Evolutionary conservation across 2,888 invertebrate genomes (phyloP), one percentile per base, ranked within the genome.

Genomic region (Adelognathus sp.): DNA sequence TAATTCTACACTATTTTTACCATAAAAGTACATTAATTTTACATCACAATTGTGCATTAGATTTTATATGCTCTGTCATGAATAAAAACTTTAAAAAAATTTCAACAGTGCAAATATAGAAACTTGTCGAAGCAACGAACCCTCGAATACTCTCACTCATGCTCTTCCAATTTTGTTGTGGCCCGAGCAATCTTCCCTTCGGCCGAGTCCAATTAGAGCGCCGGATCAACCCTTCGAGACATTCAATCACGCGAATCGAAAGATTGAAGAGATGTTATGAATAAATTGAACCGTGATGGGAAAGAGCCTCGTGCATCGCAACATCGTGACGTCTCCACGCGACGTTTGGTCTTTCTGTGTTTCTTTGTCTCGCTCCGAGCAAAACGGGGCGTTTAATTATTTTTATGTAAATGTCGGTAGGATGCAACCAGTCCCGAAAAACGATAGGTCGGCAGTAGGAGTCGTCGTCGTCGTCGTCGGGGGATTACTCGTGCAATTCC

Each of bases 391-490:
- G 84, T 85, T 87, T 87, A 88, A 88, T 87, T 88, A 88, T 87
- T 88, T 88, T 88, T 88, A 88, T 87, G 88, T 85, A 86, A 86
- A 87, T 87, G 82, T 69, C 75, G 39, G 16, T 67, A 24, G 44
- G 21, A 24, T 6, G 70, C 70, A 60, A 60, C n/a, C 46, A 60
- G 36, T 33, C 46, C 46, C 33, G 24, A 60, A 46, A 50, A 33
- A 60, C 24, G 33, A 46, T 56, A 31, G 11, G 33, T 52, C 56
- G 67, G 54, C 54, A 41, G 54, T 64, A 50, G 72, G 11, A 21
- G 14, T 31, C 16, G 7, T 31, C 33, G 18, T 64, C 29, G 9
- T 56, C 29, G 29, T 21, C 50, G 70, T 16, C 70, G 39, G 39
- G 82, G 82, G 86, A 82, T 86, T 86, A 83, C 83, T 79, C 63